Conservation (phyloP, 35 echinoderm and acorn worm species). For the Heliocidaris tuberculata region DNA sequence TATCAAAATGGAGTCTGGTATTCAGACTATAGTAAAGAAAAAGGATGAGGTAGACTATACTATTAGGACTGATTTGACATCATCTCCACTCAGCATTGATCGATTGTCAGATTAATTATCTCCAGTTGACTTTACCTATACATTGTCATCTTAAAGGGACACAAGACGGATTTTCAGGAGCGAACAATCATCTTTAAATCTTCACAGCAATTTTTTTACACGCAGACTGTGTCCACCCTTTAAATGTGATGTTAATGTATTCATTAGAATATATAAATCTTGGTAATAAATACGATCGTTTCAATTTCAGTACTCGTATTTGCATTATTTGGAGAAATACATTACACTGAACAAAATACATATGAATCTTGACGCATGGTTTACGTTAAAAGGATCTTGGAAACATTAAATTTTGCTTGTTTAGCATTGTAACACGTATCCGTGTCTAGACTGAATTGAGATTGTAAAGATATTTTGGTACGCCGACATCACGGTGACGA, state of each 20-base stretch:
- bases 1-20: not conserved
- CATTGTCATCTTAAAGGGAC: not conserved
- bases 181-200: too few relatives aligned
- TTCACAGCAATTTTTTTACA: not conserved
- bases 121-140: not conserved
- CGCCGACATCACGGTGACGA: too few relatives aligned
- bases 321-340: too few relatives aligned
- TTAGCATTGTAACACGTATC: not conserved
- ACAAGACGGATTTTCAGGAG: not conserved
- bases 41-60: not conserved
- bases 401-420: not conserved
- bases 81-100: not conserved
- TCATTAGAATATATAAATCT: too few relatives aligned
- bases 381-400: not conserved
- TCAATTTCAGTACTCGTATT: too few relatives aligned
- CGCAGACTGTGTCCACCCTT: not conserved
- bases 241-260: too few relatives aligned
- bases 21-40: not conserved
- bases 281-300: too few relatives aligned
- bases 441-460: too few relatives aligned
- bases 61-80: not conserved
- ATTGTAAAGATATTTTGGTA: too few relatives aligned
- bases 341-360: too few relatives aligned
- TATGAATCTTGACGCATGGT: not conserved
- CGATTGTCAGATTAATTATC: conserved; percentile 5